Percentiles rank a stretch among this genome's conserved stretches.
Conservation (phyloP, 2,888 invertebrate species). For the Lagria hirta region DNA sequence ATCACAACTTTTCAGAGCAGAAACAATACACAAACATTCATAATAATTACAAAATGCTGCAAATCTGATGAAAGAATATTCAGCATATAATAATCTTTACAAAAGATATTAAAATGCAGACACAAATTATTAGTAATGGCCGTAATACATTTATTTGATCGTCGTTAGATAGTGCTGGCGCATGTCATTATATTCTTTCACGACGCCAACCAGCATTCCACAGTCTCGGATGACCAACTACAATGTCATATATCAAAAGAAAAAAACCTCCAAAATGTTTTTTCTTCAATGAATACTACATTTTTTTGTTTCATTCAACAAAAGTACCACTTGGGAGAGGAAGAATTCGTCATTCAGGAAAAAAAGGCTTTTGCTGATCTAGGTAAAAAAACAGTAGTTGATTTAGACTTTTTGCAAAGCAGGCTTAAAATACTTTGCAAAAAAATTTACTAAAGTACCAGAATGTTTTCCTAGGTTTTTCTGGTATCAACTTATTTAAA, state of each 20-base stretch:
- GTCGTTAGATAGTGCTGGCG: conserved; percentile 37
- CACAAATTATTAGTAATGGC: conserved; percentile 25
- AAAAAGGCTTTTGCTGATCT: no score
- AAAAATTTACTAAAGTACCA: no score
- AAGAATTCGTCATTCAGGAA: no score
- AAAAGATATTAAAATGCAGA: conserved; percentile 16
- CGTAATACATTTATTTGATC: conserved; percentile 34
- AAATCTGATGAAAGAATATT: conserved; percentile 9
- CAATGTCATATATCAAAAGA: conserved; percentile 35
- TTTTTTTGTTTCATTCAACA: conserved; percentile 31
- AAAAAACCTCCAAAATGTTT: conserved; percentile 30
- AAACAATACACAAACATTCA: no score
- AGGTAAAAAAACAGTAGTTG: no score
- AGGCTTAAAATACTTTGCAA: no score
- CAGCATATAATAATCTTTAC: conserved; percentile 11
- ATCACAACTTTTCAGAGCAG: no score
- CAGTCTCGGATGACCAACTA: conserved; percentile 31
- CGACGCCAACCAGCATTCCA: conserved; percentile 42
- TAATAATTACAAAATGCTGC: no score
- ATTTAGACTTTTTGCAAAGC: no score
- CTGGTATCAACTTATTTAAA: no score
- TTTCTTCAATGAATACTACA: conserved; percentile 33
- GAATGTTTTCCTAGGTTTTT: no score
- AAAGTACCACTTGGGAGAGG: conserved; percentile 26
- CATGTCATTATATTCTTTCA: conserved; percentile 32